Evolutionary conservation across 2,888 invertebrate species (phyloP).

Genomic region (Plemyria rubiginata): DNA sequence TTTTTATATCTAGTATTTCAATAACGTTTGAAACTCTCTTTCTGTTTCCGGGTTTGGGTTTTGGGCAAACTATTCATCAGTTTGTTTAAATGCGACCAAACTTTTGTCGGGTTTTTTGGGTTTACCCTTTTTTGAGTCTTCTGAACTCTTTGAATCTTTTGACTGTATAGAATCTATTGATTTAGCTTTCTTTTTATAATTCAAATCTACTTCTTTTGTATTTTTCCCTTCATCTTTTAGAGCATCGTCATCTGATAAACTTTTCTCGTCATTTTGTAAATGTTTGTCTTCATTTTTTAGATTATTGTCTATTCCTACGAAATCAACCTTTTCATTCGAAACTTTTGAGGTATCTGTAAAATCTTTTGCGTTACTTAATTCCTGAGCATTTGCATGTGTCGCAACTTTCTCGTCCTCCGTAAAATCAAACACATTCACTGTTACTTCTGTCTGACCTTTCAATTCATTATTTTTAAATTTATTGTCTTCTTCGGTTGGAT

Average conservation of each 20-base stretch:
- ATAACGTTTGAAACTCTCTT: too few species aligned
- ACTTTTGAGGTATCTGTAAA: too few species aligned
- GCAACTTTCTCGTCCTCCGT: neutral
- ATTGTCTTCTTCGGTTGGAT: neutral
- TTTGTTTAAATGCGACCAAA: too few species aligned
- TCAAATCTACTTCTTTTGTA: neutral
- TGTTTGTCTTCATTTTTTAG: neutral
- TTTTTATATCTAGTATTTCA: neutral
- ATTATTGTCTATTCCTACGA: neutral
- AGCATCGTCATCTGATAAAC: neutral
- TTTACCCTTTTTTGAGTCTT: too few species aligned
- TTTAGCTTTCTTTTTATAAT: neutral
- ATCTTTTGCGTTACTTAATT: neutral
- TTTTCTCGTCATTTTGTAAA: neutral
- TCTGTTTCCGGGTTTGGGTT: neutral
- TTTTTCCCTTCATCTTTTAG: neutral
- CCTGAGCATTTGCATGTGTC: neutral
- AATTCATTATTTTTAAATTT: neutral
- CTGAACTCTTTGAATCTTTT: slow-evolving; percentile 2
- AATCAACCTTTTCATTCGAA: neutral
- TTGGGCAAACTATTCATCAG: too few species aligned
- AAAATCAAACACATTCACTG: neutral
- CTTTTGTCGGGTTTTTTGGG: too few species aligned
- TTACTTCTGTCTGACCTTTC: neutral
- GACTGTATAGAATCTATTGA: neutral